Evolutionary conservation across 2,797 vertebrate species (phyloP).

Genomic region (Naso thynnoides): DNA sequence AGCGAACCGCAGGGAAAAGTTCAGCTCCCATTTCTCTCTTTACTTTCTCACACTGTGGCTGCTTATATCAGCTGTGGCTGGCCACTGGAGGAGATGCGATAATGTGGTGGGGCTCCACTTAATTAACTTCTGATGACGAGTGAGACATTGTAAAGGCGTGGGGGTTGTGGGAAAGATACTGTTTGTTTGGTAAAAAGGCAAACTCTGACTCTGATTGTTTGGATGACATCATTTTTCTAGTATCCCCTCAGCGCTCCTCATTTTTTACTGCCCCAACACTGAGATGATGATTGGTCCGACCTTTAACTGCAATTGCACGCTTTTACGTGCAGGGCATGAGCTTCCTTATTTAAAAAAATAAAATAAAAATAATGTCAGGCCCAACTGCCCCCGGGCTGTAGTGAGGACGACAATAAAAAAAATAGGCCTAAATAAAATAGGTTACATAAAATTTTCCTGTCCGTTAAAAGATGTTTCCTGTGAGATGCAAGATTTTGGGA

Average conservation of each 20-base stretch:
- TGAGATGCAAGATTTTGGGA: background rate
- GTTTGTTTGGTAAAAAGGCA: conserved; percentile 59
- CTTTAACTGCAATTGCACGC: conserved; percentile 22
- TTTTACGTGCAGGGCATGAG: conserved; percentile 1
- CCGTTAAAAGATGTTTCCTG: too few species aligned
- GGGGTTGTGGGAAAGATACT: conserved; percentile 46
- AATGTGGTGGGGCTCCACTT: conserved; percentile 60
- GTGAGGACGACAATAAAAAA: background rate
- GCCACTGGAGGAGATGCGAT: conserved; percentile 57
- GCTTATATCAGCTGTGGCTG: conserved; percentile 14
- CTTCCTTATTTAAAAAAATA: conserved; percentile 15
- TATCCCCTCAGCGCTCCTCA: conserved; percentile 60
- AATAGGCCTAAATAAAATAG: too few species aligned
- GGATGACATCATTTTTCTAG: conserved; percentile 75
- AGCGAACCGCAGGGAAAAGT: conserved; percentile 2
- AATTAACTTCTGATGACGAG: conserved; percentile 51
- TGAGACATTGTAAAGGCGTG: conserved; percentile 22
- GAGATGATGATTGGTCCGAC: conserved; percentile 40
- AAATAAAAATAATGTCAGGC: too few species aligned
- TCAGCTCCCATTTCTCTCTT: background rate
- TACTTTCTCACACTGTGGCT: conserved; percentile 2
- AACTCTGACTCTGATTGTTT: conserved; percentile 70
- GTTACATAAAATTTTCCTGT: too few species aligned
- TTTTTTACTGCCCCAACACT: conserved; percentile 43
- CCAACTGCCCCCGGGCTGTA: background rate